Percentiles rank a stretch among this genome's conserved stretches.
These are phyloP conservation scores for Cantharis flavilabris DNA, from an alignment of 2,888 invertebrate species.

Conservation along the genomic window DNA sequence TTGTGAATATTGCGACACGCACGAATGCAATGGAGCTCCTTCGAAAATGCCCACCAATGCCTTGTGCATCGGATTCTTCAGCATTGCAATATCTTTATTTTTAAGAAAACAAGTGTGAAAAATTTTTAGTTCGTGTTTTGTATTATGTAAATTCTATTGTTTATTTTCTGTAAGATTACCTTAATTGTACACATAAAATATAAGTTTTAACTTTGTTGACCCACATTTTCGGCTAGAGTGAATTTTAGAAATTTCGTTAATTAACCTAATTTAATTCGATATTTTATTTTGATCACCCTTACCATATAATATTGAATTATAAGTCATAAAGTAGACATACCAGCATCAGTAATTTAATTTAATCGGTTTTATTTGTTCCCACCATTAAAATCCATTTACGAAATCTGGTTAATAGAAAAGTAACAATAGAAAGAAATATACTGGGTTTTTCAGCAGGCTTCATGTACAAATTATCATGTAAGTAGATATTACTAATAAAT, in stretches of 20 bases:
- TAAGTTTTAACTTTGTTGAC: neutral
- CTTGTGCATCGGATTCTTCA: conserved; percentile 49
- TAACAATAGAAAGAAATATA: neutral
- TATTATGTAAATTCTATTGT: neutral
- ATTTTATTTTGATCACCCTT: neutral
- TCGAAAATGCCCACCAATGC: conserved; percentile 56
- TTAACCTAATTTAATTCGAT: neutral
- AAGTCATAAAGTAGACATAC: neutral
- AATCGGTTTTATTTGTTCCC: neutral
- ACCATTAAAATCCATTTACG: neutral
- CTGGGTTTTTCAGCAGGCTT: neutral
- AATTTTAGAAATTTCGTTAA: neutral
- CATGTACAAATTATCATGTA: neutral
- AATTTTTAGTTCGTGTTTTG: neutral
- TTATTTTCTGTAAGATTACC: neutral
- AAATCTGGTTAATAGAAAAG: neutral
- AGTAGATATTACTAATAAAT: neutral
- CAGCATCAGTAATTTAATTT: neutral
- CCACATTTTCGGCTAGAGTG: neutral
- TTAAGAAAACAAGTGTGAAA: conserved; percentile 19
- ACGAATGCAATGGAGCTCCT: conserved; percentile 67
- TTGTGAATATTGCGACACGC: conserved; percentile 71
- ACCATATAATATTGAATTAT: neutral
- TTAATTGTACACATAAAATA: neutral
- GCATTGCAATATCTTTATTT: conserved; percentile 19